Evolutionary conservation across 2,797 vertebrate genomes (phyloP), one percentile per base, ranked within the genome.

Genomic region (Pogoniulus pusillus): DNA sequence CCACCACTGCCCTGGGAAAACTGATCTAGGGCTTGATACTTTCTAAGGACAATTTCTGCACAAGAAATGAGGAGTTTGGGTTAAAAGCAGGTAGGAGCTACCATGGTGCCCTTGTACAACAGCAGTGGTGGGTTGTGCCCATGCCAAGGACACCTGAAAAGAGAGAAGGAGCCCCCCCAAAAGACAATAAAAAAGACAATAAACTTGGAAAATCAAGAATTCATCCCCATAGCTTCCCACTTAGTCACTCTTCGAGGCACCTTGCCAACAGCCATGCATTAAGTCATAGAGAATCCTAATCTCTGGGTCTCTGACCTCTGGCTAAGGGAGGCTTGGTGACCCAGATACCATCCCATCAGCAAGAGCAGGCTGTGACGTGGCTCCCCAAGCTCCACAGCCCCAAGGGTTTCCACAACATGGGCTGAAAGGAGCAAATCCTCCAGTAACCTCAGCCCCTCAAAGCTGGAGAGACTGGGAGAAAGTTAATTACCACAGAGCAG

Each of bases 331-430:
- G 68, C 87, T 82, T 35, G 0, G 63, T 88, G 93, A 88, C 90
- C 93, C 87, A 94, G 47, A 88, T 82, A 64, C 32, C 20, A 3
- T 27, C 73, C 41, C 72, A 34, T 23, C 3, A 20, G 59, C 2
- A 4, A 23, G 27, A 32, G n/a, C 26, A 2, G 14, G 47, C 13
- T 4, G 1, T 4, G 29, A 20, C 10, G 5, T 4, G n/a, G 43
- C 39, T 59, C 51, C 17, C 37, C 1, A 0, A 37, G 64, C 78
- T 80, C 17, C 26, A 6, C 45, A 34, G 20, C 83, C 18, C 59
- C 0, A 3, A 24, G 2, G 1, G 63, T 66, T 62, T 27, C 63
- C 65, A 34, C 1, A 6, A 55, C 39, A 13, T 0, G 27, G 15
- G 5, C 34, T 51, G 70, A n/a, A 79, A 86, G 74, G 34, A 64